Evolutionary conservation across 2,113 vertebrate species (phyloP).

Genomic region (Isurus oxyrinchus): DNA sequence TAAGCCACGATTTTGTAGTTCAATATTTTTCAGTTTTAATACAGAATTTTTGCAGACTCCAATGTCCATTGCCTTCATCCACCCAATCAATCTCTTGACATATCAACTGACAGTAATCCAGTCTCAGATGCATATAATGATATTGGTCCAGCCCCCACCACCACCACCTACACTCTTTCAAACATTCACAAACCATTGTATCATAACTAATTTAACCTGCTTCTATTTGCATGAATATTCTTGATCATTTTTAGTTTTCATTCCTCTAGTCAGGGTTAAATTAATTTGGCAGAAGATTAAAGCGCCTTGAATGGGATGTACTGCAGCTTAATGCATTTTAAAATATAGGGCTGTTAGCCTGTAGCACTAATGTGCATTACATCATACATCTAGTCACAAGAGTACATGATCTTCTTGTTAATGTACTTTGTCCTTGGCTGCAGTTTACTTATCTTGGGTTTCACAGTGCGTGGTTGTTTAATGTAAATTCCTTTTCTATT

Average conservation of each 20-base stretch:
- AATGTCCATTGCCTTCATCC: background rate
- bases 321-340: constrained; percentile 24
- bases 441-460: constrained; percentile 6
- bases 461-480: constrained; percentile 2
- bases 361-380: constrained; percentile 20
- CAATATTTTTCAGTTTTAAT: background rate
- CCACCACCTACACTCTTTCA: background rate
- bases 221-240: background rate
- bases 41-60: background rate
- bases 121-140: background rate
- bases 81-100: background rate
- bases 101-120: background rate
- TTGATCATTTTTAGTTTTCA: background rate
- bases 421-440: constrained; percentile 18
- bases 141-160: background rate
- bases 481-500: constrained; percentile 3
- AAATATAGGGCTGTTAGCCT: background rate
- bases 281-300: constrained; percentile 22
- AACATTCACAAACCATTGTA: background rate
- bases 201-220: background rate
- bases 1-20: background rate
- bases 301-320: background rate
- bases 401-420: constrained; percentile 25
- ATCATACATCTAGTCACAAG: constrained; percentile 24
- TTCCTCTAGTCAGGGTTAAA: background rate